These are phyloP conservation scores for Myotis davidii DNA, from an alignment of 2,113 vertebrate genomes.

Conservation along the genomic window DNA sequence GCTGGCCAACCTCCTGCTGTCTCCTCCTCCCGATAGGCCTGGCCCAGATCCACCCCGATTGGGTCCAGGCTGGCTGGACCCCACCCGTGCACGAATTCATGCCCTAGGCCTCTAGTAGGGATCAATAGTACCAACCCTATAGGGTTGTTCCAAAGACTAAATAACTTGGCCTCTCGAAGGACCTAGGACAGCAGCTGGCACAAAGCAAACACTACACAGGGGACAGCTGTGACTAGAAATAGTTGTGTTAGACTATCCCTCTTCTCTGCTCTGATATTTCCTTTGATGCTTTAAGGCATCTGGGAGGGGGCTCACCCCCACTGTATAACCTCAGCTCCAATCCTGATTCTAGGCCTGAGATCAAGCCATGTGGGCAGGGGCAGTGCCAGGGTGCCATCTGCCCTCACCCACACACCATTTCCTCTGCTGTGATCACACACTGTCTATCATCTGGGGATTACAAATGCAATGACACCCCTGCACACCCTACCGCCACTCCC, in stretches of 20 bases:
- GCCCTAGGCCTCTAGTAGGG: too few relatives aligned
- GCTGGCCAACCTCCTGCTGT: too few relatives aligned
- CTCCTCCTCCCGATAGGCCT: too few relatives aligned
- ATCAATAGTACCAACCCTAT: neutral
- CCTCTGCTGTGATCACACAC: neutral
- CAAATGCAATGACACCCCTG: neutral
- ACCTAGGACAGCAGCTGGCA: neutral
- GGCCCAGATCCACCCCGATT: too few relatives aligned
- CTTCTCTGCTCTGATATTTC: neutral
- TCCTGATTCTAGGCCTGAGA: neutral
- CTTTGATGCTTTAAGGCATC: neutral
- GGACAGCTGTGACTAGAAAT: neutral
- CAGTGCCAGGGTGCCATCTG: neutral
- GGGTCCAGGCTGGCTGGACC: too few relatives aligned
- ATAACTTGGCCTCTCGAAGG: neutral
- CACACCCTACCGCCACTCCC: fast-evolving
- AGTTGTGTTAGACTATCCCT: neutral
- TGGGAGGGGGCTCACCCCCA: neutral
- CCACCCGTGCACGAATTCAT: too few relatives aligned
- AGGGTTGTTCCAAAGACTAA: neutral
- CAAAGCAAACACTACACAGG: neutral
- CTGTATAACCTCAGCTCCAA: neutral
- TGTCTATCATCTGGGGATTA: neutral
- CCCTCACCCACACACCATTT: neutral
- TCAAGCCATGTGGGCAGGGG: fast-evolving